phyloP scores from a whole-genome alignment of 2,797 vertebrate genomes.

The Pelodytes ibericus region DNA sequence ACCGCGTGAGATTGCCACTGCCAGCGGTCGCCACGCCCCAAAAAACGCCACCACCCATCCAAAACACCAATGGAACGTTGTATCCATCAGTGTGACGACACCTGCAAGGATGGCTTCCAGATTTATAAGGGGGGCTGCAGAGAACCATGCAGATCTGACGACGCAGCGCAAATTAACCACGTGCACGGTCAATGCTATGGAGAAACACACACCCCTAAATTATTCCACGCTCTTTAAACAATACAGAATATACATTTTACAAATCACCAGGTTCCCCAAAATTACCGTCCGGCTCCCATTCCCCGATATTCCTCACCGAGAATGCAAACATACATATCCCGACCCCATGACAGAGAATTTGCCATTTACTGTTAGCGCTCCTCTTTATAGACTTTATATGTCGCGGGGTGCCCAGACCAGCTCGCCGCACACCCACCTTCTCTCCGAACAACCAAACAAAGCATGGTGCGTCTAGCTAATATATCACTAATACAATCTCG shows the following conservation, averaged over 20 bases:
- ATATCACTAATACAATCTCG: neutral
- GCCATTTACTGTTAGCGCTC: neutral
- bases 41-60: conserved; percentile 37
- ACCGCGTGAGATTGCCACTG: conserved; percentile 42
- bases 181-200: conserved; percentile 16
- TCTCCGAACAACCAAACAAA: neutral
- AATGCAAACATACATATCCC: neutral
- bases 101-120: conserved; percentile 23
- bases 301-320: no score
- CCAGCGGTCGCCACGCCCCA: conserved; percentile 39
- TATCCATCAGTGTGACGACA: conserved; percentile 27
- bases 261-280: no score
- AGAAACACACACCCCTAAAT: neutral
- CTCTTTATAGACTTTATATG: neutral
- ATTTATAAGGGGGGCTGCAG: conserved; percentile 46
- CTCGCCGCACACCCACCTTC: conserved; percentile 8
- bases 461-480: neutral
- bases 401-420: neutral
- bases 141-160: conserved; percentile 33
- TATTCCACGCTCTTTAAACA: no score
- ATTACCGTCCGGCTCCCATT: no score
- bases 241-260: no score
- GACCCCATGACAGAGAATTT: neutral
- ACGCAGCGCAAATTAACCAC: conserved; percentile 29
- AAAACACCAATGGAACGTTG: conserved; percentile 32